Evolutionary conservation across 1,140 invertebrate genomes (phyloP), one percentile per base, ranked within the genome.

Genomic region (Drosophila nannoptera): DNA sequence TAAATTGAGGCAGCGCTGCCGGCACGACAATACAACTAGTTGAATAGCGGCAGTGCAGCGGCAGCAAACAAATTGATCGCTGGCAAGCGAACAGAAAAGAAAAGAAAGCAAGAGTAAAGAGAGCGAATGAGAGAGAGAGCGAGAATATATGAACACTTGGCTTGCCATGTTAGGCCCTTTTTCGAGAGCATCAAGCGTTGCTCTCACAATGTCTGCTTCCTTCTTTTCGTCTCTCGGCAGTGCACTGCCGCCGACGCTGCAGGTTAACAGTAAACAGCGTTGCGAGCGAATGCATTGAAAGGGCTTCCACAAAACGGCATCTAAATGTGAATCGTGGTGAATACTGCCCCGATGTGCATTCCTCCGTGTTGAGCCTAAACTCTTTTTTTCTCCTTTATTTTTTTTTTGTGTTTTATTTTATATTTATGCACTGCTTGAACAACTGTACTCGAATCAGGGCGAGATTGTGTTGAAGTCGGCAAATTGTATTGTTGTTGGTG

Each of bases 21-120:
- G 33, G 14, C 63, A 58, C 58, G 35, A 5, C 32, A 33, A 9
- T 38, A 33, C 65, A 73, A 70, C 69, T 69, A 77, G 75, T 77
- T 77, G 75, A 74, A 68, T 72, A 61, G 54, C 33, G 31, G 29
- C 42, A 12, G 53, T 22, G 7, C 36, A 46, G 12, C 43, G 31
- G n/a, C 58, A 32, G 22, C 45, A 29, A 56, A 35, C 46, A 29
- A 46, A 63, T n/a, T 53, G 9, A 61, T 32, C 36, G 49, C 22
- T 32, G 42, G 35, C 63, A 22, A 12, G 33, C 14, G 33, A 16
- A 32, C 35, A 50, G 29, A 7, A 55, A 55, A 38, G 16, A 33
- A 43, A 36, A 11, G 11, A 29, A 42, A n/a, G 38, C 9, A 11
- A 11, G 38, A 40, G 8, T 22, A 60, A 7, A 29, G n/a, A 38